Conservation (phyloP, 2,888 invertebrate species). For the Nomada ruficornis region DNA sequence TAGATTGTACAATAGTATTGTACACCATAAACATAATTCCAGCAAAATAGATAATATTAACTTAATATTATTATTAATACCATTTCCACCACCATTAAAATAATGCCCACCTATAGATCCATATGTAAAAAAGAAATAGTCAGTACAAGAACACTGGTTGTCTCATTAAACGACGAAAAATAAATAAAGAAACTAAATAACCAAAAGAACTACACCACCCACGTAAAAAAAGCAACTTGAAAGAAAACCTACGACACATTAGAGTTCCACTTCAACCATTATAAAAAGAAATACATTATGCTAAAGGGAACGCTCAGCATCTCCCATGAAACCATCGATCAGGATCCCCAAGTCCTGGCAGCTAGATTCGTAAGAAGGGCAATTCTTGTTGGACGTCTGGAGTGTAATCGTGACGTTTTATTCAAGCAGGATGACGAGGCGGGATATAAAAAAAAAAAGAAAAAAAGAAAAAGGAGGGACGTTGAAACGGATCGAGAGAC, state of each 20-base stretch:
- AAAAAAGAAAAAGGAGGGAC: background rate
- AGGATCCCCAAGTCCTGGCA: background rate
- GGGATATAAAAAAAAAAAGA: conserved; percentile 34
- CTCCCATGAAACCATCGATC: conserved; percentile 27
- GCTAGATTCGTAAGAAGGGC: conserved; percentile 8
- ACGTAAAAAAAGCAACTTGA: too few relatives aligned
- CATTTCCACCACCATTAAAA: too few relatives aligned
- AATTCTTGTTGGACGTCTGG: background rate
- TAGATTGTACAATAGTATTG: too few relatives aligned
- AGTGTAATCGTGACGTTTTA: conserved; percentile 42
- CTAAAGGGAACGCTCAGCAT: background rate
- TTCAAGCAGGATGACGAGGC: conserved; percentile 58
- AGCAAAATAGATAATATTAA: too few relatives aligned
- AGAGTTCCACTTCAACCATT: background rate
- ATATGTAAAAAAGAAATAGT: too few relatives aligned
- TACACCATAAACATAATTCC: too few relatives aligned
- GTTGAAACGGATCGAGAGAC: conserved; percentile 55
- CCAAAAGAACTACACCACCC: too few relatives aligned
- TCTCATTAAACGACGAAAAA: too few relatives aligned
- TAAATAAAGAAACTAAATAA: too few relatives aligned
- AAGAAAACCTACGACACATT: background rate
- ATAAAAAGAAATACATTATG: background rate
- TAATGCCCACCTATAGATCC: too few relatives aligned
- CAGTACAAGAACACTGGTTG: too few relatives aligned
- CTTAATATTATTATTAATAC: too few relatives aligned